Conservation (phyloP, 2,797 vertebrate species). For the Caiman crocodilus region DNA sequence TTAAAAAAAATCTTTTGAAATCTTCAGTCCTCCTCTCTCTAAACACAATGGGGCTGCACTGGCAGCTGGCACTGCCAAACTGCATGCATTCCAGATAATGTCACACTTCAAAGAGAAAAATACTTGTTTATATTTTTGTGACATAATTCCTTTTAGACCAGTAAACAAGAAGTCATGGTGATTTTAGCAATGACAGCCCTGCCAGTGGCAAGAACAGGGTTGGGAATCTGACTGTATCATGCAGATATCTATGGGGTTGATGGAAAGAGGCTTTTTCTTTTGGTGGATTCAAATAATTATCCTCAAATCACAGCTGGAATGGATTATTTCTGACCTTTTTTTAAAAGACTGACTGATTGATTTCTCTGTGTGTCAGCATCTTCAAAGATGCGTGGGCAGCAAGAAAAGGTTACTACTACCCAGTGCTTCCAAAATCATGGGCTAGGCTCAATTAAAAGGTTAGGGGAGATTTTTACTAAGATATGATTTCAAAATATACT, state of each 20-base stretch:
- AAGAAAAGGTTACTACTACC: constrained; percentile 48
- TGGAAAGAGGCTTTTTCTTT: not conserved
- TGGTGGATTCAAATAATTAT: constrained; percentile 36
- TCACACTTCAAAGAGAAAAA: not conserved
- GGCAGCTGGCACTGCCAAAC: not conserved
- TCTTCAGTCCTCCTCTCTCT: not conserved
- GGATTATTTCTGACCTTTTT: constrained; percentile 66
- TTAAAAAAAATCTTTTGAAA: not conserved
- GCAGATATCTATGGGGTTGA: constrained; percentile 11
- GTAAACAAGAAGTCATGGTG: not conserved
- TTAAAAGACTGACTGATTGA: constrained; percentile 64
- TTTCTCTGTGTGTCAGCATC: constrained; percentile 61
- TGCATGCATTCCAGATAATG: not conserved
- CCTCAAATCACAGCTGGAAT: constrained; percentile 51
- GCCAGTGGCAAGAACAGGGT: not conserved
- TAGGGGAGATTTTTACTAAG: constrained; percentile 39
- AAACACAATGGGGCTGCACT: not conserved
- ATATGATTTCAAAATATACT: not conserved
- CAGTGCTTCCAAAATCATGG: constrained; percentile 38
- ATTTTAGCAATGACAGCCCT: not conserved
- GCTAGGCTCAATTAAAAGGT: constrained; percentile 58
- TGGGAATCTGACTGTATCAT: not conserved
- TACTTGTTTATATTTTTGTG: not conserved
- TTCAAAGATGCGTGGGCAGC: constrained; percentile 34
- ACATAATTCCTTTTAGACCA: not conserved